Percentiles rank a stretch among this genome's conserved stretches.
These are phyloP conservation scores for Zele albiditarsus DNA, from an alignment of 2,888 invertebrate species.

Conservation along the genomic window DNA sequence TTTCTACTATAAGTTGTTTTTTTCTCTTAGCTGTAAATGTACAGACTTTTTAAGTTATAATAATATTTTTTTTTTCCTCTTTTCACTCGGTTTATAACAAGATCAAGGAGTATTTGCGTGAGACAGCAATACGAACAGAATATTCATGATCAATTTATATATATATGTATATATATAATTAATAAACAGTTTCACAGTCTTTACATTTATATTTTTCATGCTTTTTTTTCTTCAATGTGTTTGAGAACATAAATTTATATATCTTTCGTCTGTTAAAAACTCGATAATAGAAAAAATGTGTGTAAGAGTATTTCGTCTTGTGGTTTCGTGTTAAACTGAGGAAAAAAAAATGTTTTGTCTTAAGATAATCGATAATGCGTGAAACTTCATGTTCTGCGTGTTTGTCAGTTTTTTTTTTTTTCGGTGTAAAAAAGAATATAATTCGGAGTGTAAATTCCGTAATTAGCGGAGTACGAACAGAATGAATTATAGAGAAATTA, in stretches of 20 bases:
- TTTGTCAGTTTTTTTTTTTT: constrained; percentile 55
- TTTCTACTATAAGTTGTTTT: constrained; percentile 53
- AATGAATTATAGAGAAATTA: background rate
- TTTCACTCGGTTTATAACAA: constrained; percentile 56
- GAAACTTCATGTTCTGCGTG: constrained; percentile 58
- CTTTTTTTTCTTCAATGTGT: background rate
- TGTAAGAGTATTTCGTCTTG: background rate
- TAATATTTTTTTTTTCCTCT: constrained; percentile 21
- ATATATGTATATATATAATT: background rate
- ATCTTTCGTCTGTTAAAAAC: constrained; percentile 6
- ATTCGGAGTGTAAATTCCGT: constrained; percentile 12
- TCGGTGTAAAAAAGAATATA: constrained; percentile 5
- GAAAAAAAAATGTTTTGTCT: constrained; percentile 44
- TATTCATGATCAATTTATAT: background rate
- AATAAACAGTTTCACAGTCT: constrained; percentile 13
- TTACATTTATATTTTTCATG: background rate
- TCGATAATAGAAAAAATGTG: background rate
- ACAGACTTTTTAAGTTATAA: constrained; percentile 57
- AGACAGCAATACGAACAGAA: background rate
- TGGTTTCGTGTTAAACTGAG: constrained; percentile 43
- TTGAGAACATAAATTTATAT: background rate
- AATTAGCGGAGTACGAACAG: background rate
- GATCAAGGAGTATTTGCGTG: constrained; percentile 43
- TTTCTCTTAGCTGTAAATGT: constrained; percentile 49
- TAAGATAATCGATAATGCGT: constrained; percentile 55